Percentiles rank a stretch among this genome's conserved stretches.
Conservation (phyloP, 1,140 invertebrate species). For the Drosophila nikananu region DNA sequence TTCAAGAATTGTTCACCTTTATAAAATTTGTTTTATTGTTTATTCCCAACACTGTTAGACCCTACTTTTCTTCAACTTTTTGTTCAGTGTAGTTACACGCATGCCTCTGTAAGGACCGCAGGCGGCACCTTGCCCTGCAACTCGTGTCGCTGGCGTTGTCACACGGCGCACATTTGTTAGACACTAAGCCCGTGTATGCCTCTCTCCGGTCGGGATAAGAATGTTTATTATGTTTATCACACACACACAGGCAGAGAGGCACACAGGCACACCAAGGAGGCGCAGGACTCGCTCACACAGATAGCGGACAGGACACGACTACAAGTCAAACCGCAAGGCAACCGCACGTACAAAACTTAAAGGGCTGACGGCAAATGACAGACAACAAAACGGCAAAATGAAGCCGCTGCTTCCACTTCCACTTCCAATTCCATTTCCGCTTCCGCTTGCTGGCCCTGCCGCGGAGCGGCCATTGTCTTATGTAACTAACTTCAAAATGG, state of each 20-base stretch:
- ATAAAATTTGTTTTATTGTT: not conserved
- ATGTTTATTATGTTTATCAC: constrained; percentile 76
- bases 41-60: too few relatives aligned
- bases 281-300: constrained; percentile 23
- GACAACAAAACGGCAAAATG: constrained; percentile 60
- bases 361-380: constrained; percentile 64
- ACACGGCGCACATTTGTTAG: constrained; percentile 81
- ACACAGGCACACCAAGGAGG: constrained; percentile 9
- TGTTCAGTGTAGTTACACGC: constrained; percentile 14
- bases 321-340: constrained; percentile 74
- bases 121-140: constrained; percentile 60
- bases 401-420: constrained; percentile 42
- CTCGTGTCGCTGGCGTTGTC: constrained; percentile 60
- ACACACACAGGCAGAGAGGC: constrained; percentile 22
- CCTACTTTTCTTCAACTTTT: not conserved
- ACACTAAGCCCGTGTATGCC: constrained; percentile 77
- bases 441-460: not conserved
- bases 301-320: constrained; percentile 15
- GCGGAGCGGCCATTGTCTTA: constrained; percentile 49
- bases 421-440: constrained; percentile 9
- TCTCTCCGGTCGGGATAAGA: constrained; percentile 70
- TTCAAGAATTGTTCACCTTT: not conserved
- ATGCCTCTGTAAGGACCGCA: constrained; percentile 55
- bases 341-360: constrained; percentile 78
- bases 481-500: constrained; percentile 54